Percentiles rank a stretch among this genome's conserved stretches.
Evolutionary conservation across 2,888 invertebrate species (phyloP).

Genomic region (Julus scanicus): DNA sequence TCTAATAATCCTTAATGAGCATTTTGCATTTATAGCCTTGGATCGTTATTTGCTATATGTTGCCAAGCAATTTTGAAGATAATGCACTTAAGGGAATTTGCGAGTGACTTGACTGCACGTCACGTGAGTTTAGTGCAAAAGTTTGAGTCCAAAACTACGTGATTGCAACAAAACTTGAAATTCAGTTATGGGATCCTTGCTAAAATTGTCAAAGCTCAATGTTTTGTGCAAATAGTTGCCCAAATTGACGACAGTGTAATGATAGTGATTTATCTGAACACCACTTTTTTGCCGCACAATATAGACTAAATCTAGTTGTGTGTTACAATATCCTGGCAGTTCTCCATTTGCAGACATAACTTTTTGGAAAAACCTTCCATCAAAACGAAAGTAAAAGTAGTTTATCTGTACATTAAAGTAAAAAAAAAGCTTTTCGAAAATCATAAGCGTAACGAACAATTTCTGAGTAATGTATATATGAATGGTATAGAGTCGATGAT

Average conservation of each 20-base stretch:
- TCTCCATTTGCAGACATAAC: not conserved
- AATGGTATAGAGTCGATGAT: not conserved
- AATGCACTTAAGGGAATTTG: not conserved
- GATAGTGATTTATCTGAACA: too few species aligned
- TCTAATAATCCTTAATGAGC: constrained; percentile 16
- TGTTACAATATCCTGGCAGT: not conserved
- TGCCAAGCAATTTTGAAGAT: not conserved
- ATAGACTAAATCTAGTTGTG: too few species aligned
- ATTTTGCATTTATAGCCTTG: constrained; percentile 17
- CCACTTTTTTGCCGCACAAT: too few species aligned
- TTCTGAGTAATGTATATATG: not conserved
- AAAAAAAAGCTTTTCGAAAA: not conserved
- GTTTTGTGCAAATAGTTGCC: too few species aligned
- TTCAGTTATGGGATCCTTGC: not conserved
- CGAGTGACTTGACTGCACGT: not conserved
- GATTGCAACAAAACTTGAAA: not conserved
- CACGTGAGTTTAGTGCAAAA: not conserved
- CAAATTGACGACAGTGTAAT: too few species aligned
- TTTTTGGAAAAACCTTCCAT: not conserved
- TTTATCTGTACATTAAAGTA: constrained; percentile 26
- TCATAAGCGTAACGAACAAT: constrained; percentile 19
- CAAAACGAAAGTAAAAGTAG: not conserved
- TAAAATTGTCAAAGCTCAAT: too few species aligned
- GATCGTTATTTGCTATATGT: not conserved
- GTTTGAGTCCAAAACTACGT: not conserved